Conservation (phyloP, 2,888 invertebrate species). For the Bombyx huttoni region DNA sequence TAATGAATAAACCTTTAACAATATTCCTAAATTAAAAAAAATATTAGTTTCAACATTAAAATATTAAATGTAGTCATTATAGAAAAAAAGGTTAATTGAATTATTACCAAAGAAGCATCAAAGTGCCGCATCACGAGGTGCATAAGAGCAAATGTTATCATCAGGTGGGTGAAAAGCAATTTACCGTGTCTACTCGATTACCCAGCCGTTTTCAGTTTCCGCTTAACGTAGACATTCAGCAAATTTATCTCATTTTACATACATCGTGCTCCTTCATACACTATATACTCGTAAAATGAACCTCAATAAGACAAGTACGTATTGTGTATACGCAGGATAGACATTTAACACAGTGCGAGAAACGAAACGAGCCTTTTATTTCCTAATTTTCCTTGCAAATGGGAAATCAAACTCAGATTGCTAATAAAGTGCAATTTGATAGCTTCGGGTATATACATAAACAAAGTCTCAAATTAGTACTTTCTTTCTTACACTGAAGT, state of each 20-base stretch:
- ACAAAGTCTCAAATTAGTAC: too few relatives aligned
- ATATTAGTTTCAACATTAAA: not conserved
- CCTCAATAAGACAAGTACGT: not conserved
- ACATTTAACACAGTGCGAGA: conserved; percentile 31
- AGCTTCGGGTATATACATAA: not conserved
- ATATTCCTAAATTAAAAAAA: not conserved
- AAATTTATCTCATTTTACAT: not conserved
- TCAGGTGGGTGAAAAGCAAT: conserved; percentile 25
- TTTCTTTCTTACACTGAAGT: too few relatives aligned
- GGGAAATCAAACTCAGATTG: conserved; percentile 40
- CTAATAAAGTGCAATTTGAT: conserved; percentile 10
- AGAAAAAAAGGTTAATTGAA: not conserved
- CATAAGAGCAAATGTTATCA: conserved; percentile 12
- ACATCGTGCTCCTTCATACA: conserved; percentile 4
- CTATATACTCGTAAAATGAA: conserved; percentile 1
- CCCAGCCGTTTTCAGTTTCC: conserved; percentile 10
- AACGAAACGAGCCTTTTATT: conserved; percentile 28
- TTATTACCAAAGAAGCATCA: not conserved
- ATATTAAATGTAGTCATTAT: not conserved
- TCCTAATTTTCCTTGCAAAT: conserved; percentile 39
- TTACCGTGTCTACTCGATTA: conserved; percentile 24
- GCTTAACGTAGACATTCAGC: not conserved
- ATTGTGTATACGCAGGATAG: conserved; percentile 11
- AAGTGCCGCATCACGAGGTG: not conserved
- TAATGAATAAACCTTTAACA: not conserved